Base-by-base conservation (phyloP, 2,888 invertebrate species). In the Hetaerina titia region DNA sequence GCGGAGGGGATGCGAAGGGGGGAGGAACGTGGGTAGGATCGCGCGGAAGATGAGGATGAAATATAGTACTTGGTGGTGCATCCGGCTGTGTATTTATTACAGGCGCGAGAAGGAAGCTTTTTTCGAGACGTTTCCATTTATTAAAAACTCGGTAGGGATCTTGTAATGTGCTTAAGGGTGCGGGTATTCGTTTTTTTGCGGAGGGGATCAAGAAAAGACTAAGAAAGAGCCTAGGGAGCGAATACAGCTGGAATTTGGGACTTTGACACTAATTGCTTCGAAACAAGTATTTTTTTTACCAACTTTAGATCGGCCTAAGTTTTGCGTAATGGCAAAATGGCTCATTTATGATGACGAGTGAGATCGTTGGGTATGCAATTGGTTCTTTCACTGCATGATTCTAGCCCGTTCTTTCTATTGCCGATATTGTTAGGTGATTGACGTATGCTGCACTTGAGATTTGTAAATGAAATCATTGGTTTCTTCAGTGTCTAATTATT, bases 131-230 rank as follows among this genome's bases (percentile, higher is more conserved):
- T 92, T 92, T 13, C 69, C 57, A 56, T 69, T 22, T 74, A 74
- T 92, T 74, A 92, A 69, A 60, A 92, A 69, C 92, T 69, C 92
- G 57, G 64, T 45, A 19, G 90, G 90, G 89, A 89, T 90, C 56
- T 90, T 19, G 64, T 90, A 90, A 90, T 69, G 64, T 69, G 64
- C 92, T 92, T 69, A 64, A 45, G 45, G 74, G 69, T 45, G 69
- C 69, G 63, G 56, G 64, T 31, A 56, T 89, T 57, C 22, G n/a
- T 89, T 8, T 7, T 22, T 7, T 58, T 19, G 56, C 64, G 2
- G 60, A 22, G 56, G 64, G 56, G 92, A 92, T 92, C 92, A 56
- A 92, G 92, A 89, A 81, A 31, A 89, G 89, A 57, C 89, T 7
- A n/a, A 11, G 92, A 22, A 13, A 74, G 57, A n/a, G 13, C n/a